Evolutionary conservation across 1,140 invertebrate genomes (phyloP).

Genomic region (Aphaenogaster rudis): DNA sequence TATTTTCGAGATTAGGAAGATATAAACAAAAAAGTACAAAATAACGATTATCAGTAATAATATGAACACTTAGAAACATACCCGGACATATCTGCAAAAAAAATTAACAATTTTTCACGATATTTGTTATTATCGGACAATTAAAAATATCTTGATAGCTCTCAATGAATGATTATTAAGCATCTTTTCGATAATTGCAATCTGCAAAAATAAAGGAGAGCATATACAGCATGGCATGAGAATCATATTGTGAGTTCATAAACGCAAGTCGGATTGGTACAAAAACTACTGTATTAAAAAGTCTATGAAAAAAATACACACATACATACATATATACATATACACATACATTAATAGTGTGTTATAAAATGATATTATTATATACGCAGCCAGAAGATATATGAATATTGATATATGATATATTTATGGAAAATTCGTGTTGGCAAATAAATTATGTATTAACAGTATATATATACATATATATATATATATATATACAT

Average conservation of each 20-base stretch:
- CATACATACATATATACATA: constrained; percentile 50
- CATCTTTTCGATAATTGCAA: constrained; percentile 40
- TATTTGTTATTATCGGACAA: constrained; percentile 3
- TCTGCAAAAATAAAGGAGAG: constrained; percentile 76
- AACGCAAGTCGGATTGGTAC: constrained; percentile 72
- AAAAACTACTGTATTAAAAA: constrained; percentile 72
- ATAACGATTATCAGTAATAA: constrained; percentile 46
- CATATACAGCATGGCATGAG: constrained; percentile 3
- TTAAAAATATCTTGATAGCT: constrained; percentile 3
- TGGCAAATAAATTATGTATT: constrained; percentile 84
- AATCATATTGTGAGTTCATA: constrained; percentile 66
- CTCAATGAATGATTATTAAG: not conserved
- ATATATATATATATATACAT: not conserved
- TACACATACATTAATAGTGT: constrained; percentile 41
- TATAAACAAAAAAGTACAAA: constrained; percentile 53
- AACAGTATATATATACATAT: constrained; percentile 32
- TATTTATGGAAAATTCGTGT: constrained; percentile 84
- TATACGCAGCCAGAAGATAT: constrained; percentile 73
- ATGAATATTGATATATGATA: constrained; percentile 82
- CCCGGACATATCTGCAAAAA: constrained; percentile 72
- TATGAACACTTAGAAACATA: constrained; percentile 59
- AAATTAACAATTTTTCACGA: constrained; percentile 3
- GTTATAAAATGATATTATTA: constrained; percentile 73
- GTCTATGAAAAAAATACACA: constrained; percentile 51
- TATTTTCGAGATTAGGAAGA: constrained; percentile 13